A percentile compares a stretch with the other conserved stretches of the same genome.
Evolutionary conservation across 2,888 invertebrate species (phyloP).

Genomic region (Salpingus planirostris): DNA sequence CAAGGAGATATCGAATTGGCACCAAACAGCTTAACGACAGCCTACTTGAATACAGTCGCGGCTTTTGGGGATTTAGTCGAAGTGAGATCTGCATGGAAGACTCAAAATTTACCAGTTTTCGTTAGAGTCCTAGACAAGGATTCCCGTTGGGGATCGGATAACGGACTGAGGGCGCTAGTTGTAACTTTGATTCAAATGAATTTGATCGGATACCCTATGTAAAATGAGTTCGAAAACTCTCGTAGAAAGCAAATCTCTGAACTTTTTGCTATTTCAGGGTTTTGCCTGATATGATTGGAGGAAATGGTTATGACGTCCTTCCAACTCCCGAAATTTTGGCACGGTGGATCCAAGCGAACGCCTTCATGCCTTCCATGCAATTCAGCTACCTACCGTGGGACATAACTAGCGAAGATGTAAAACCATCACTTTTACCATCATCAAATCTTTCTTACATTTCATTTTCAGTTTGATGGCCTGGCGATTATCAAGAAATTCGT

Average conservation of each 20-base stretch:
- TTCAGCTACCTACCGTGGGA: constrained; percentile 77
- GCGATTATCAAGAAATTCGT: constrained; percentile 56
- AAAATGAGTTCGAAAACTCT: constrained; percentile 7
- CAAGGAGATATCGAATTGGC: constrained; percentile 45
- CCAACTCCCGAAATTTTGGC: constrained; percentile 57
- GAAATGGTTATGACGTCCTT: constrained; percentile 40
- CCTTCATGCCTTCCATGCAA: constrained; percentile 71
- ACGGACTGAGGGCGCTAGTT: constrained; percentile 63
- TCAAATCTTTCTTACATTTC: constrained; percentile 1
- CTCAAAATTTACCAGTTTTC: constrained; percentile 62
- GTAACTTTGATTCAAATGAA: constrained; percentile 59
- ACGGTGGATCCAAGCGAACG: constrained; percentile 70
- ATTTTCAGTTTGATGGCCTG: constrained; percentile 47
- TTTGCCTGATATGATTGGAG: constrained; percentile 73
- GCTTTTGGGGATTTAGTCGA: constrained; percentile 57
- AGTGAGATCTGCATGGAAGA: constrained; percentile 59
- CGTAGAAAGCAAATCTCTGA: constrained; percentile 9
- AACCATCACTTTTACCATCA: neutral
- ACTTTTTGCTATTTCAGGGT: constrained; percentile 56
- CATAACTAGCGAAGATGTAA: constrained; percentile 41
- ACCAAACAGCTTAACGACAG: constrained; percentile 49
- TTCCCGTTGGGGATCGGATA: constrained; percentile 58
- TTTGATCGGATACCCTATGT: constrained; percentile 41
- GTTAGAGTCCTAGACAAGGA: constrained; percentile 73
- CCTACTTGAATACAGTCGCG: constrained; percentile 50